A percentile compares a stretch with the other conserved stretches of the same genome.
Evolutionary conservation across 2,113 vertebrate species (phyloP).

Genomic region (Diadophis punctatus): DNA sequence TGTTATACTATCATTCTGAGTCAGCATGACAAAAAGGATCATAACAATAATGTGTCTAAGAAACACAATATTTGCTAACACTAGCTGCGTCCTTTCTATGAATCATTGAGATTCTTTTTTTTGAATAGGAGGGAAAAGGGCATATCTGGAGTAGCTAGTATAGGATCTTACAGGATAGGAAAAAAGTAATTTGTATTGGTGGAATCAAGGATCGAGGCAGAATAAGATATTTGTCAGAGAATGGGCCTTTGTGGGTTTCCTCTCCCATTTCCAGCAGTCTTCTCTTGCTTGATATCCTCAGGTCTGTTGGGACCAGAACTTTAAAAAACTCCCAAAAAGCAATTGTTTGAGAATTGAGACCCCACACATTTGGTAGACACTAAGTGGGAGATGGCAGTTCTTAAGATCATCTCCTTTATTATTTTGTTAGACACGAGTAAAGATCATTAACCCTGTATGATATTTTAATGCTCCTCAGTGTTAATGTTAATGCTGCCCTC

Average conservation of each 20-base stretch:
- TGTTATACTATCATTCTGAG: neutral
- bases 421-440: neutral
- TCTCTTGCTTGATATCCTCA: neutral
- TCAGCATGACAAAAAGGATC: neutral
- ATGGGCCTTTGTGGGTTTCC: neutral
- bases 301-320: neutral
- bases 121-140: neutral
- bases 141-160: neutral
- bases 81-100: neutral
- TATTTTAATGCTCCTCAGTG: neutral
- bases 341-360: neutral
- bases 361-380: neutral
- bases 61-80: neutral
- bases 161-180: neutral
- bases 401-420: neutral
- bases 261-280: neutral
- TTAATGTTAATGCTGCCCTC: neutral
- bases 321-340: neutral
- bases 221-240: neutral
- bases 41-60: neutral
- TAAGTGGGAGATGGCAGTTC: neutral
- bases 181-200: neutral
- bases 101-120: neutral
- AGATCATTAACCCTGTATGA: neutral
- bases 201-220: neutral